These are phyloP conservation scores for Platyscapa corneri DNA, from an alignment of 1,140 invertebrate genomes.

Conservation along the genomic window DNA sequence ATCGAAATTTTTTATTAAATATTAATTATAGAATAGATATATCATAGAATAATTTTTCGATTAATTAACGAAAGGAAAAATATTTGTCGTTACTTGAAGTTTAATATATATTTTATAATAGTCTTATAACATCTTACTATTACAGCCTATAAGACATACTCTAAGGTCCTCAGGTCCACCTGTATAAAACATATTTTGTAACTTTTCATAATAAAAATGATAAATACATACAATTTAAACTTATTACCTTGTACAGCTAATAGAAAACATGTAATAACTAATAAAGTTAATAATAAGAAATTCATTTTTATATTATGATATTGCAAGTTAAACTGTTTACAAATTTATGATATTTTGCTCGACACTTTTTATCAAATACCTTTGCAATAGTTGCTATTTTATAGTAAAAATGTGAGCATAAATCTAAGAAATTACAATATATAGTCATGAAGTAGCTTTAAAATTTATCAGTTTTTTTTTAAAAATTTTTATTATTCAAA, in stretches of 20 bases:
- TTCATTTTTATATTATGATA: background rate
- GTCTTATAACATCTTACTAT: background rate
- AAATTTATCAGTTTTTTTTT: background rate
- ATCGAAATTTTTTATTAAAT: no score
- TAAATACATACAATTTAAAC: background rate
- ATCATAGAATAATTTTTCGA: no score
- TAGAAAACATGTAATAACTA: background rate
- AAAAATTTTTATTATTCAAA: background rate
- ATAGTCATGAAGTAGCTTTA: background rate
- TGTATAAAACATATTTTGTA: background rate
- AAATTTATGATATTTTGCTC: no score
- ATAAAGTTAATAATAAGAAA: background rate
- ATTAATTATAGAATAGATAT: no score
- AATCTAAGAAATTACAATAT: background rate
- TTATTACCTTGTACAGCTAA: background rate
- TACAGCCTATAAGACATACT: background rate
- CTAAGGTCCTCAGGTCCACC: background rate
- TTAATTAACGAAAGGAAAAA: no score
- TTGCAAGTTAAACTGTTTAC: no score
- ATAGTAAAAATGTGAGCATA: background rate
- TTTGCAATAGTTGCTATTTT: no score
- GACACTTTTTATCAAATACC: no score
- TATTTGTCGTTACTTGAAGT: no score
- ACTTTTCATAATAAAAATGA: no score
- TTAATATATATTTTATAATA: no score